Percentiles rank a stretch among this genome's conserved stretches.
Conservation (phyloP, 2,888 invertebrate genomes). For the Unio pictorum region DNA sequence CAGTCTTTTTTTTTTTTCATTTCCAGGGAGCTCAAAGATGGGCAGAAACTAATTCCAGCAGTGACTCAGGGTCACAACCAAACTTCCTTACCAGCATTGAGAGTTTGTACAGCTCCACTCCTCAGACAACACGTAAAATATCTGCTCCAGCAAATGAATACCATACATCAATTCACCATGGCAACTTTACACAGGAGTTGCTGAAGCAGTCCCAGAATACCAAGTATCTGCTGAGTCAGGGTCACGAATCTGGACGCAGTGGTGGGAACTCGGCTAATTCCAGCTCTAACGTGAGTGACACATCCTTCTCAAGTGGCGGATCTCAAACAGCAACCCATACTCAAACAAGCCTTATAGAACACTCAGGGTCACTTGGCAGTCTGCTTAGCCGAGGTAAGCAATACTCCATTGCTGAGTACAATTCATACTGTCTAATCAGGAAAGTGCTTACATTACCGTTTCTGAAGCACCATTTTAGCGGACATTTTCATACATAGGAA, state of each 20-base stretch:
- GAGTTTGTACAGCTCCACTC: constrained; percentile 38
- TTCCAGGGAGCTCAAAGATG: too few relatives aligned
- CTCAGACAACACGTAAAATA: constrained; percentile 16
- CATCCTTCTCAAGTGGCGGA: constrained; percentile 55
- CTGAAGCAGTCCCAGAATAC: constrained; percentile 65
- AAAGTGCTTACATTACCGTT: too few relatives aligned
- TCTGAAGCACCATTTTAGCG: too few relatives aligned
- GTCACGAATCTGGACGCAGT: constrained; percentile 35
- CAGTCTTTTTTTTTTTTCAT: too few relatives aligned
- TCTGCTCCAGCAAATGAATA: constrained; percentile 20
- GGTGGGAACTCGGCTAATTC: constrained; percentile 39
- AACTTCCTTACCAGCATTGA: constrained; percentile 42
- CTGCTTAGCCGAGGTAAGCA: constrained; percentile 11
- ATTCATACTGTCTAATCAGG: too few relatives aligned
- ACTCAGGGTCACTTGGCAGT: constrained; percentile 18
- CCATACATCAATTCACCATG: constrained; percentile 46
- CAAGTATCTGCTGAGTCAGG: constrained; percentile 60
- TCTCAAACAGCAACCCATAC: constrained; percentile 27
- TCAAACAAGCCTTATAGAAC: neutral
- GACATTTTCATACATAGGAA: too few relatives aligned
- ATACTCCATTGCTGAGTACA: too few relatives aligned
- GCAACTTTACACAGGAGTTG: constrained; percentile 62
- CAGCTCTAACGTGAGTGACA: constrained; percentile 56
- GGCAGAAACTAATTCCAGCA: too few relatives aligned
- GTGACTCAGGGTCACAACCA: too few relatives aligned